Conservation (phyloP, 2,113 vertebrate species). For the Saimiri boliviensis region DNA sequence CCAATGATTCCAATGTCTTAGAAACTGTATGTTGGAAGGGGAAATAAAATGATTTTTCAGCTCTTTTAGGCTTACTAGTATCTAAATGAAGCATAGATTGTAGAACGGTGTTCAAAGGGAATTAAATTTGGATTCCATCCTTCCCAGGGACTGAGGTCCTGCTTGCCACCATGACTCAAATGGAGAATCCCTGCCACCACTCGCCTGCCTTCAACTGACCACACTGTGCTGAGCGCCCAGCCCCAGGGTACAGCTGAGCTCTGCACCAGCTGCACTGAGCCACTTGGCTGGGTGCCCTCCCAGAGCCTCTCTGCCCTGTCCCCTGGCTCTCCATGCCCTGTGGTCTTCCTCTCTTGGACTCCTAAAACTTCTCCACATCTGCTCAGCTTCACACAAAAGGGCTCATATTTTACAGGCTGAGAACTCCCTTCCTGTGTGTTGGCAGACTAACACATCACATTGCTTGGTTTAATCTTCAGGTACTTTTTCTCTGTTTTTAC, state of each 20-base stretch:
- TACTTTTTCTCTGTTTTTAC: not conserved
- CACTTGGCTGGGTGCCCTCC: too few species aligned
- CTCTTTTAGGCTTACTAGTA: fast-evolving
- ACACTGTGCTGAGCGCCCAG: not conserved
- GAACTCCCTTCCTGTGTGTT: not conserved
- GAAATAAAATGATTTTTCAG: too few species aligned
- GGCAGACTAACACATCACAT: not conserved
- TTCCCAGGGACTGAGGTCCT: not conserved
- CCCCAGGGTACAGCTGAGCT: fast-evolving
- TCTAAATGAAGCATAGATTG: not conserved
- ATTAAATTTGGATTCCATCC: not conserved
- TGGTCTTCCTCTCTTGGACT: not conserved
- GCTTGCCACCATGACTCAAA: not conserved
- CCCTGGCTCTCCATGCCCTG: not conserved
- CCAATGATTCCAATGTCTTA: not conserved
- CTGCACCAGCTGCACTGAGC: fast-evolving
- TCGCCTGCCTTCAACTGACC: too few species aligned
- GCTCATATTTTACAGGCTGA: not conserved
- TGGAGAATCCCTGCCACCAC: not conserved
- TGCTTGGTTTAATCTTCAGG: not conserved
- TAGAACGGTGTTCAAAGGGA: not conserved
- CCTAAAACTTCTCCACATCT: not conserved
- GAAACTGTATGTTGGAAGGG: not conserved
- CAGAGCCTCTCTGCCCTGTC: too few species aligned
- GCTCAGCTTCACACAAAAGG: not conserved